These are phyloP conservation scores for Gopherus evgoodei DNA, from an alignment of 2,113 vertebrate species.

Conservation along the genomic window DNA sequence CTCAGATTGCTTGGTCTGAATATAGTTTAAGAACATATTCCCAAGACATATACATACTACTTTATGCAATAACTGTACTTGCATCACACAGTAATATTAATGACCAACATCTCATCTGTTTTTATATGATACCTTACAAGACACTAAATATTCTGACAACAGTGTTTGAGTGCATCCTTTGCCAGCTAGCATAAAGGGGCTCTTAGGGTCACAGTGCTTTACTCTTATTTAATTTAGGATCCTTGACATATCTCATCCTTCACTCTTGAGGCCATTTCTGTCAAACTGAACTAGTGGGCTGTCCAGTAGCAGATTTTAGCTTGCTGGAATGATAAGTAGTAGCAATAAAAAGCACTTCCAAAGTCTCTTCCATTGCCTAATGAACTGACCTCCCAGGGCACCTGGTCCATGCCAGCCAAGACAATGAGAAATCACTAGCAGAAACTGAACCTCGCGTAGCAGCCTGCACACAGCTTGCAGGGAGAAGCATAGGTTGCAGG, in stretches of 20 bases:
- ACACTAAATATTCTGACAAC: no score
- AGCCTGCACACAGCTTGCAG: not conserved
- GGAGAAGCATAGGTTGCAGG: not conserved
- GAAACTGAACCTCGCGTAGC: not conserved
- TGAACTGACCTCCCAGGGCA: not conserved
- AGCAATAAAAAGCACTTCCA: not conserved
- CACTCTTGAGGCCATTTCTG: not conserved
- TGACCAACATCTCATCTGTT: no score
- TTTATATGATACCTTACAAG: no score
- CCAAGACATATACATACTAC: no score
- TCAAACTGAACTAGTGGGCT: not conserved
- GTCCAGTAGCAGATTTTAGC: not conserved
- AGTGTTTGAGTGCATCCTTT: no score
- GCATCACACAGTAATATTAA: no score
- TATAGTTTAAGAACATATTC: no score
- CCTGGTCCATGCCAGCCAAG: not conserved
- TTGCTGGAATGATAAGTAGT: not conserved
- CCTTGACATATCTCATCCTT: not conserved
- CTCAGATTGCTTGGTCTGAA: no score
- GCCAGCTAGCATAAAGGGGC: no score
- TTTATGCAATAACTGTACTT: no score
- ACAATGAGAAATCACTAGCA: not conserved
- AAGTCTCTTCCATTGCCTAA: conserved; percentile 17
- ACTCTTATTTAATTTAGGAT: not conserved
- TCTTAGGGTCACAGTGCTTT: not conserved